Evolutionary conservation across 2,113 vertebrate genomes (phyloP), one percentile per base, ranked within the genome.

Genomic region (Prinia subflava): DNA sequence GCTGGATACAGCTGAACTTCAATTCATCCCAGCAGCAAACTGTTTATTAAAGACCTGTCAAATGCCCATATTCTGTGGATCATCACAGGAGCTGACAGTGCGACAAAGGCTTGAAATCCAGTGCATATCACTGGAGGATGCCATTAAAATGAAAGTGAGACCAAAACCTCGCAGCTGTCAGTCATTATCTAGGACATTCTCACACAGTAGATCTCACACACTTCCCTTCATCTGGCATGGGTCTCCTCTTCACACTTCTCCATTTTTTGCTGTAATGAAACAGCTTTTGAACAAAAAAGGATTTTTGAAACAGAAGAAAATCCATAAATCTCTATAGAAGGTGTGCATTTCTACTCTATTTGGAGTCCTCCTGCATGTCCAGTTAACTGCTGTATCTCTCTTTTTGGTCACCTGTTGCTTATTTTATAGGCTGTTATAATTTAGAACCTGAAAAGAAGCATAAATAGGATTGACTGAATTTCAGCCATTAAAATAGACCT

Each of bases 111-210:
- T 90, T 90, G 77, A 93, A 96, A 95, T 97, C 96, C 92, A 92
- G 90, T 95, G 70, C 88, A 88, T 79, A 90, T 94, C 91, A 89
- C 96, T 95, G 88, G 86, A 95, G 95, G 94, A 95, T 91, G 73
- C 92, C 93, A 95, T 96, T 96, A 97, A 97, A 97, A 97, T 91
- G 94, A 97, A 97, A 95, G 94, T 64, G 64, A 90, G 92, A 94
- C 83, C 85, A 85, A 95, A 97, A 93, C 82, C 96, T 96, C 27
- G 0, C 94, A 93, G 93, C 93, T 93, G 92, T 92, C 90, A 95
- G 90, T 96, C 96, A 94, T 96, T 97, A 95, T 96, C 92, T 95
- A 94, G 94, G 96, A 94, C 95, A 96, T 95, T 94, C 86, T 94
- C 65, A 89, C 80, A 91, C 57, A 91, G 91, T 31, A 89, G 76